Conservation (phyloP, 1,140 invertebrate species). For the Sinella curviseta region DNA sequence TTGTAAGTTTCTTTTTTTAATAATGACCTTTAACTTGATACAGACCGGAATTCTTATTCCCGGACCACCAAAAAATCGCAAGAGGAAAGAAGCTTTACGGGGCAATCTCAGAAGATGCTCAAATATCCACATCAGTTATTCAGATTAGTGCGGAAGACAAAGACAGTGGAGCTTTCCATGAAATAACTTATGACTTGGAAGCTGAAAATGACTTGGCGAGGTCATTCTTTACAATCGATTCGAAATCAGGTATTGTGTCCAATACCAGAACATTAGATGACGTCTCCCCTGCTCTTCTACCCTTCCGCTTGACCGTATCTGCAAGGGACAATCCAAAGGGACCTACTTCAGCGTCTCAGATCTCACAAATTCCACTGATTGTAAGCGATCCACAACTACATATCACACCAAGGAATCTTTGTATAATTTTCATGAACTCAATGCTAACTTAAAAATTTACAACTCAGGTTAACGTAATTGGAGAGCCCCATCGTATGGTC, state of each 20-base stretch:
- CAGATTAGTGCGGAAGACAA: conserved; percentile 78
- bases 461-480: conserved; percentile 73
- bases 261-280: conserved; percentile 71
- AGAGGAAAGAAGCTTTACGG: conserved; percentile 66
- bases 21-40: background rate
- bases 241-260: conserved; percentile 70
- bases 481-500: conserved; percentile 70
- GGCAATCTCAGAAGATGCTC: conserved; percentile 68
- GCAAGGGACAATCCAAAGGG: conserved; percentile 73
- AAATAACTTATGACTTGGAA: conserved; percentile 65
- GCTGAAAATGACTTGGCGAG: conserved; percentile 55
- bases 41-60: conserved; percentile 75
- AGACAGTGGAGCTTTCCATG: conserved; percentile 77
- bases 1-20: background rate
- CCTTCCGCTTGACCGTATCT: conserved; percentile 65
- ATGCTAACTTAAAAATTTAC: conserved; percentile 54
- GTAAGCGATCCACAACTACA: conserved; percentile 57
- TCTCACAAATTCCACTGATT: conserved; percentile 65
- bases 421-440: background rate
- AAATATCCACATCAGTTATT: conserved; percentile 70
- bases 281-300: conserved; percentile 63
- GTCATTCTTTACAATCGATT: conserved; percentile 70
- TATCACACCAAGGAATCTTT: background rate
- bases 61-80: conserved; percentile 55
- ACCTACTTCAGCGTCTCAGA: conserved; percentile 48